Percentiles rank a stretch among this genome's conserved stretches.
Conservation (phyloP, 2,113 vertebrate species). For the Odobenus rosmarus region DNA sequence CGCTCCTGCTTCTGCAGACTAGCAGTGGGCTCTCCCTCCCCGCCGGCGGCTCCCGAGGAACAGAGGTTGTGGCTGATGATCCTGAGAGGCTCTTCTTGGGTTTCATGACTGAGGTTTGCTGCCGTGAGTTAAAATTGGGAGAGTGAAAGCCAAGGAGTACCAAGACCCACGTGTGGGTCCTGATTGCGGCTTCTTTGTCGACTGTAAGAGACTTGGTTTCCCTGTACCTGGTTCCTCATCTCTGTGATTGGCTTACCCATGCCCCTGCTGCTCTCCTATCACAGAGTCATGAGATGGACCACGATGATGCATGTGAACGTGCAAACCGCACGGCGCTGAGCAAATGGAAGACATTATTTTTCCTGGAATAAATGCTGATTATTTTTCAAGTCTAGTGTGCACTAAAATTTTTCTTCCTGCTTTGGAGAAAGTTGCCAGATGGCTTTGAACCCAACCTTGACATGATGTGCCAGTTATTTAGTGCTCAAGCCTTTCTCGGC, state of each 20-base stretch:
- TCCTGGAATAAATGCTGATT: constrained; percentile 61
- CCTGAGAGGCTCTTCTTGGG: not conserved
- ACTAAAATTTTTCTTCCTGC: constrained; percentile 61
- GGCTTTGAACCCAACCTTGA: constrained; percentile 49
- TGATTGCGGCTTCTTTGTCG: not conserved
- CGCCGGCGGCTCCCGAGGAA: rapidly evolving
- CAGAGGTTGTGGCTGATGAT: not conserved
- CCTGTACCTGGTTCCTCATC: constrained; percentile 18
- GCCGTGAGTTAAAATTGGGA: not conserved
- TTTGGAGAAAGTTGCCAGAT: constrained; percentile 57
- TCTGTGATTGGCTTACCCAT: too few species aligned
- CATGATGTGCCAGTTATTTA: not conserved
- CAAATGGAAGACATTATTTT: constrained; percentile 53
- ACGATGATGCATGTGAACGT: not conserved
- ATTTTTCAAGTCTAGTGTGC: constrained; percentile 59
- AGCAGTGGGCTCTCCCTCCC: not conserved
- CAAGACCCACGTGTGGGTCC: not conserved
- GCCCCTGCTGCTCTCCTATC: not conserved
- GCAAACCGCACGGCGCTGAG: not conserved
- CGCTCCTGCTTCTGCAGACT: not conserved
- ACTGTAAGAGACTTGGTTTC: not conserved
- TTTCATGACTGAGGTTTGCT: not conserved
- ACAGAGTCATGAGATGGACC: not conserved
- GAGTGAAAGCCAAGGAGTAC: not conserved
- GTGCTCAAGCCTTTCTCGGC: not conserved